Base-by-base conservation (phyloP, 2,888 invertebrate genomes). In the Petrolisthes cinctipes region DNA sequence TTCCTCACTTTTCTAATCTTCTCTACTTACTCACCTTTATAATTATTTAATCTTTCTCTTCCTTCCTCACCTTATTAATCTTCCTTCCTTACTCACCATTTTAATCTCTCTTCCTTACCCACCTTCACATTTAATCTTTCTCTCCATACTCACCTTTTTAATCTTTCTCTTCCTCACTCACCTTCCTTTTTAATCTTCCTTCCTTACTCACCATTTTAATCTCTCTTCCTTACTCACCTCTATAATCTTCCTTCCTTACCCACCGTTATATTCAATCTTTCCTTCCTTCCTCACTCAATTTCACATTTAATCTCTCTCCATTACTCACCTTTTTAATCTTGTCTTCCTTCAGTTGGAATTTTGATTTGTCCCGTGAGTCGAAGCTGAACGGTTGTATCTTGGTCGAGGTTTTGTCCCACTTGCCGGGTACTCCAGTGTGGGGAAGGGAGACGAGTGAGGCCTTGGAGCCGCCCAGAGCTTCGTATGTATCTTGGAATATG, bases 321-420 rank as follows among this genome's bases (percentile, higher is more conserved):
- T 3, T 9, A 14, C 83, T 86, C 83, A 92, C 92, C 90, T 94
- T 94, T 90, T 94, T 94, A 9, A 96, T 94, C 91, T 94, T 94
- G 91, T 95, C 94, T 90, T 96, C 95, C 91, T 94, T 95, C 86
- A 94, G 94, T 75, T 93, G 93, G 83, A 93, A 93, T 54, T 94
- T 91, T 86, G 94, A 93, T 91, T 94, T 94, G 92, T 96, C 94
- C 17, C 95, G 92, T 85, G 94, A 93, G 88, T 95, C 95, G 93
- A 96, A 96, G 91, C 95, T 95, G 92, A 96, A 96, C 17, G 96
- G 96, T 85, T 93, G 81, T 4, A 91, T 79, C 3, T 89, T 89
- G 11, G 91, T 92, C 6, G 78, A 78, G 56, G 86, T 89, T 14
- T 89, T 90, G 20, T 90, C 87, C 71, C 80, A 56, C 14, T 57